Base-by-base conservation (phyloP, 2,888 invertebrate genomes). In the Pterostichus niger region DNA sequence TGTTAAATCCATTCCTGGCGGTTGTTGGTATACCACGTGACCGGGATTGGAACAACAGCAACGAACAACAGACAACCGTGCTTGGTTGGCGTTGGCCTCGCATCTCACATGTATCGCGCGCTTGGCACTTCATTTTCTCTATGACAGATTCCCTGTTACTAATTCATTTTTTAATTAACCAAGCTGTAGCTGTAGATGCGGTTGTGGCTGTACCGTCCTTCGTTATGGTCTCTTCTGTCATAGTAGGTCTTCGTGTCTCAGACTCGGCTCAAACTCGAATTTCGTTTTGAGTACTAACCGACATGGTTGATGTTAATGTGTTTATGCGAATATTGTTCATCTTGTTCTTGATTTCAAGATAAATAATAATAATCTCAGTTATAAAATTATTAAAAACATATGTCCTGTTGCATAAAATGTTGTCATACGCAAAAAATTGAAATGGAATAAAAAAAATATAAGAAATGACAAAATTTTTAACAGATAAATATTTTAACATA, bases 161-260 rank as follows among this genome's bases (percentile, higher is more conserved):
- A 89, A 89, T 89, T 89, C 89, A 89, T 89, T 89, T 89, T 89
- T 89, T 89, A 89, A 89, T 89, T 89, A 89, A 89, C 88, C 86
- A n/a, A 64, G 54, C 81, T 35, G 52, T 78, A 35, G 75, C 75
- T 54, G 40, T 64, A 59, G 59, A 24, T 68, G 68, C 40, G 33
- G 54, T 13, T 24, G 68, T 40, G 33, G 35, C 35, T 64, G 52
- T 75, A 75, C 75, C 75, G 75, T 49, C 75, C 75, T 71, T 71
- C 68, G 68, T 71, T 71, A 71, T 11, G 68, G 44, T 71, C 40
- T 64, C 40, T 64, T 33, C 11, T 64, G 64, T 64, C 13, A 9
- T 15, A 31, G 6, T 59, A 15, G 13, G 49, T 52, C 13, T 52
- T n/a, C 0, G 13, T 52, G 9, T 52, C 5, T 13, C 24, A 24